These are phyloP conservation scores for Cariama cristata DNA, from an alignment of 2,113 vertebrate genomes.

Conservation along the genomic window DNA sequence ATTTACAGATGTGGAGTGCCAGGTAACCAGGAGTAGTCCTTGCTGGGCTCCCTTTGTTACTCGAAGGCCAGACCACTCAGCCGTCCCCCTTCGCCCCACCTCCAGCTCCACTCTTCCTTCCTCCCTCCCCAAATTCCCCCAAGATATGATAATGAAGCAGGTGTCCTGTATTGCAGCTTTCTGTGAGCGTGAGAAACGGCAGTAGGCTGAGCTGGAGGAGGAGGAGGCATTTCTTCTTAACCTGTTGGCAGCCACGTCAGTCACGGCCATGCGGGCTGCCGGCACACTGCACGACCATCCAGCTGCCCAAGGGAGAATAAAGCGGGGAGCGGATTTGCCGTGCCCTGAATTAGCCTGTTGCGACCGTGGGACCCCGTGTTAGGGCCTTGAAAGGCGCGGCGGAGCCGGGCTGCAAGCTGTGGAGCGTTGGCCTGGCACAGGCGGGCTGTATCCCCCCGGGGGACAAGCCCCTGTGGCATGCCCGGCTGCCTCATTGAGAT, in stretches of 20 bases:
- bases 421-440: background rate
- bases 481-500: constrained; percentile 82
- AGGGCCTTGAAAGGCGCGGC: constrained; percentile 19
- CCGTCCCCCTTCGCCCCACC: background rate
- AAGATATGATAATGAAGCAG: constrained; percentile 92
- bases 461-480: constrained; percentile 72
- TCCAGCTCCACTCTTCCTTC: background rate
- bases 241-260: constrained; percentile 83
- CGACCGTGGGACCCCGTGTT: background rate
- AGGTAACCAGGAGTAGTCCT: background rate
- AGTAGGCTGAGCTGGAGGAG: constrained; percentile 52
- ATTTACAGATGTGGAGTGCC: constrained; percentile 9
- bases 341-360: constrained; percentile 20
- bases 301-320: constrained; percentile 72
- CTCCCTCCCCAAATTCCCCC: constrained; percentile 51
- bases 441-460: constrained; percentile 57
- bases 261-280: constrained; percentile 4
- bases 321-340: constrained; percentile 26
- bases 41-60: background rate
- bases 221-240: constrained; percentile 69
- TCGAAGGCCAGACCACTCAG: background rate
- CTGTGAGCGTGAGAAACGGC: constrained; percentile 88
- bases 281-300: constrained; percentile 47
- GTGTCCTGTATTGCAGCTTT: constrained; percentile 78
- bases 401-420: background rate